Conservation (phyloP, 2,113 vertebrate genomes). For the Halcyon senegalensis region DNA sequence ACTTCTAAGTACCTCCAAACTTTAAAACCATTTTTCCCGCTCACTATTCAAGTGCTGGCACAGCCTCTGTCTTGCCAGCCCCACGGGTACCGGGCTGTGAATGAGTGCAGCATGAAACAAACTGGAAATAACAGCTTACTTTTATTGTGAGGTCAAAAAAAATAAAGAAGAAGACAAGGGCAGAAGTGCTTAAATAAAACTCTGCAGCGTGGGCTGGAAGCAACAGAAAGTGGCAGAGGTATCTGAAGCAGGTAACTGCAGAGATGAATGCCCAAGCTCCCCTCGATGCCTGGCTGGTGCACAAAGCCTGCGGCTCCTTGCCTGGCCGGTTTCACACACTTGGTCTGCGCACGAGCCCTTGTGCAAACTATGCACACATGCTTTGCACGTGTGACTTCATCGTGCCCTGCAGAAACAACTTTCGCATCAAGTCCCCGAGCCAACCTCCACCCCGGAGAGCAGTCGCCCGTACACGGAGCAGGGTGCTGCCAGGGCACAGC, state of each 20-base stretch:
- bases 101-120: neutral
- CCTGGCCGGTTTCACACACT: neutral
- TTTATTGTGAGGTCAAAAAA: neutral
- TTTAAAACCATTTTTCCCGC: neutral
- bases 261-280: neutral
- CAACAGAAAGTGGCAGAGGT: neutral
- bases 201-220: neutral
- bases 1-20: neutral
- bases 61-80: neutral
- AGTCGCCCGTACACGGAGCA: rapidly evolving
- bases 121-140: neutral
- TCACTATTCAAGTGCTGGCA: neutral
- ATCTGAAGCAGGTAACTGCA: neutral
- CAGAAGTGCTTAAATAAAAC: neutral
- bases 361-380: neutral
- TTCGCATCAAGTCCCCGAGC: rapidly evolving
- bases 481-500: neutral
- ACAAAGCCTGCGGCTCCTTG: neutral
- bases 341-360: rapidly evolving
- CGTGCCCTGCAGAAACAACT: neutral
- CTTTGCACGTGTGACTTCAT: rapidly evolving
- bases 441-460: neutral
- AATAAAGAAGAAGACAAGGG: neutral
- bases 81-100: neutral
- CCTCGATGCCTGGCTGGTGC: neutral